Evolutionary conservation across 2,113 vertebrate genomes (phyloP), one percentile per base, ranked within the genome.

Genomic region (Hydropotes inermis): DNA sequence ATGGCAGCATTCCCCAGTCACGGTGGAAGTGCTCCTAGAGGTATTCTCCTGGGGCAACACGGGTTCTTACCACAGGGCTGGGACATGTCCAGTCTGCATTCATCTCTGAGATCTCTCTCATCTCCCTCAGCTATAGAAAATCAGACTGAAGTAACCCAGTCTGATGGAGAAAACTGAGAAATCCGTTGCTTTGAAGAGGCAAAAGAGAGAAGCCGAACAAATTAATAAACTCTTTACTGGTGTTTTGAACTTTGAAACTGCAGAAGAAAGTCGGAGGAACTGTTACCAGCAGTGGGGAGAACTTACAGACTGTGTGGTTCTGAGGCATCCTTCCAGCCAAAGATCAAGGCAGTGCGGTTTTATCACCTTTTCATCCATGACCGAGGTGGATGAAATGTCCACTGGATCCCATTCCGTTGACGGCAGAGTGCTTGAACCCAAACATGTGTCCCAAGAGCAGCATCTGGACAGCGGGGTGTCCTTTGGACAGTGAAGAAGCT

Each of bases 261-360:
- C 99, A 98, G 99, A 99, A 96, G 99, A 99, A 97, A 99, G 99
- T 98, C 98, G 99, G 97, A 99, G 99, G 89, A 99, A 99, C 98
- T 99, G 99, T 92, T 99, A 99, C 1, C 99, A 99, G 79, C 99
- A 99, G 99, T 99, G 99, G 99, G 99, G 99, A 33, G 99, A 99
- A 90, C 99, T 99, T 95, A 99, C 99, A 95, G 99, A 99, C 92
- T 99, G 99, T 89, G 99, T 99, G 99, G 99, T 99, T 45, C 99
- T 99, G 99, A 98, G 99, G 95, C 99, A 99, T 98, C 99, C 99
- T 97, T 98, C 98, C 97, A 99, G 99, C 98, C 99, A 99, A 98
- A 98, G 99, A 97, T 99, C 99, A 84, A 98, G 99, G 96, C 99
- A 99, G 23, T 99, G 99, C 98, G 99, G 99, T 82, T 99, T 99